Conservation (phyloP, 2,888 invertebrate species). For the Heliconius hortense region DNA sequence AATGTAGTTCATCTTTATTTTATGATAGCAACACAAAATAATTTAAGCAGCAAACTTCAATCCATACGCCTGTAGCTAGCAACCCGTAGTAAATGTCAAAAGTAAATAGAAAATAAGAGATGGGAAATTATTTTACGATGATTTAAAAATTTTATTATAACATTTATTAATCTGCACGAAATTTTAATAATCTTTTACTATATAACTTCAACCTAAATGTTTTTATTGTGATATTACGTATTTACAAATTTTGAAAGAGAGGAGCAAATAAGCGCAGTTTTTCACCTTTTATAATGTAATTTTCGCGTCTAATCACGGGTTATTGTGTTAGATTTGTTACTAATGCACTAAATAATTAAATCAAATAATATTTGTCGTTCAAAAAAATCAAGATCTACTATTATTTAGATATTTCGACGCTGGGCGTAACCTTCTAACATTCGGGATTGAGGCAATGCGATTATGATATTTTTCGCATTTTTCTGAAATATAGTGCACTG, state of each 20-base stretch:
- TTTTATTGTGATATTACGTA: slow-evolving; percentile 53
- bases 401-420: slow-evolving; percentile 48
- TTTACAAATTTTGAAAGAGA: slow-evolving; percentile 51
- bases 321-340: slow-evolving; percentile 55
- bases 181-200: slow-evolving; percentile 53
- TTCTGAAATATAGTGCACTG: slow-evolving; percentile 64
- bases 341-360: slow-evolving; percentile 54
- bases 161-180: slow-evolving; percentile 57
- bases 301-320: slow-evolving; percentile 55
- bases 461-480: slow-evolving; percentile 69
- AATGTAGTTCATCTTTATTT: neutral
- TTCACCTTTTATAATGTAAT: slow-evolving; percentile 64
- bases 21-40: slow-evolving; percentile 5
- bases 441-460: slow-evolving; percentile 64
- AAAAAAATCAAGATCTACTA: slow-evolving; percentile 25
- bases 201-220: slow-evolving; percentile 49
- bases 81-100: slow-evolving; percentile 69
- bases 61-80: slow-evolving; percentile 41
- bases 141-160: slow-evolving; percentile 54
- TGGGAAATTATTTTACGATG: slow-evolving; percentile 51
- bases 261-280: slow-evolving; percentile 61
- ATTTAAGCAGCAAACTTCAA: slow-evolving; percentile 33
- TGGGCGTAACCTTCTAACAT: slow-evolving; percentile 74
- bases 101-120: slow-evolving; percentile 69
- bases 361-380: slow-evolving; percentile 63